A percentile compares a stretch with the other conserved stretches of the same genome.
phyloP scores from a whole-genome alignment of 2,113 vertebrate species.

The Seriola aureovittata region DNA sequence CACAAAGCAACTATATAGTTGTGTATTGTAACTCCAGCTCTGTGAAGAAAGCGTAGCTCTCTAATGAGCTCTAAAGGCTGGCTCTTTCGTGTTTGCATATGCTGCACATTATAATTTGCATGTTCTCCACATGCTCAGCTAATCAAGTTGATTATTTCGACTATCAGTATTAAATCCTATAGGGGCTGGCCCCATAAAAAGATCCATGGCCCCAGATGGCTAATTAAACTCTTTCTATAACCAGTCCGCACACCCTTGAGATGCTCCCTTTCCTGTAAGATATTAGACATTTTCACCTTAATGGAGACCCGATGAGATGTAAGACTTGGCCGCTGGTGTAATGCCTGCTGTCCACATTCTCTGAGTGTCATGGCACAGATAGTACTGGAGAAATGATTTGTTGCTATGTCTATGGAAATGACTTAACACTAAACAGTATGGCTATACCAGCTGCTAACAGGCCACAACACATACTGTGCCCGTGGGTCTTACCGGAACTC shows the following conservation, averaged over 20 bases:
- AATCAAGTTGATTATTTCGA: conserved; percentile 24
- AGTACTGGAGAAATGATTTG: not conserved
- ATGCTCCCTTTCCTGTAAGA: not conserved
- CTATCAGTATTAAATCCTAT: conserved; percentile 14
- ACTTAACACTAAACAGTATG: too few species aligned
- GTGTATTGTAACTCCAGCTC: not conserved
- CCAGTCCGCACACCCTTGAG: not conserved
- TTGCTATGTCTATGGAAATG: not conserved
- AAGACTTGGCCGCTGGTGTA: not conserved
- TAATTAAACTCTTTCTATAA: conserved; percentile 4
- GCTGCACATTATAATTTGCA: not conserved
- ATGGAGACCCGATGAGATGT: not conserved
- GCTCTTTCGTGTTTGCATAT: conserved; percentile 5
- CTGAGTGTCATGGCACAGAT: not conserved
- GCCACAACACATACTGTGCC: too few species aligned
- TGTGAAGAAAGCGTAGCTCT: not conserved
- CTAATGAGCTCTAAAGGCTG: conserved; percentile 11
- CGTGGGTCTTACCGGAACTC: not conserved
- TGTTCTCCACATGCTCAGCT: not conserved
- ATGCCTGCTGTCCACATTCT: not conserved
- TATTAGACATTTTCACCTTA: not conserved
- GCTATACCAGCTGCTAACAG: too few species aligned
- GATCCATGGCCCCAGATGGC: not conserved
- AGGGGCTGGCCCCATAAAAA: not conserved
- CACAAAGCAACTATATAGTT: not conserved